Evolutionary conservation across 2,888 invertebrate species (phyloP).

Genomic region (Eristalis arbustorum): DNA sequence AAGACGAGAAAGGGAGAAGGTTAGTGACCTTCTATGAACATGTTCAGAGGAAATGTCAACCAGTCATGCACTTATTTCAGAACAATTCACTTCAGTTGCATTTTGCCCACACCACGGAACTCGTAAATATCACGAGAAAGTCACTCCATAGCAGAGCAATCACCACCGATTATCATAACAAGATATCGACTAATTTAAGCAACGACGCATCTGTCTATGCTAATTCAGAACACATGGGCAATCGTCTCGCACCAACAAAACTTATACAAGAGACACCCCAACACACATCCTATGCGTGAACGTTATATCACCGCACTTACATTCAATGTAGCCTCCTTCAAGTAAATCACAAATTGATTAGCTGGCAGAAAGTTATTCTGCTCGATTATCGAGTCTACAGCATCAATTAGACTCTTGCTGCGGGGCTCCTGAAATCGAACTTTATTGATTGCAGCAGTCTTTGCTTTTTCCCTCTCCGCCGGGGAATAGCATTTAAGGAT

Average conservation of each 20-base stretch:
- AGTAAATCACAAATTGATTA: conserved; percentile 75
- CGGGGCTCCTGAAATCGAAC: conserved; percentile 77
- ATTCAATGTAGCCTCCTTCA: conserved; percentile 73
- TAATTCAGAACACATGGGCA: neutral
- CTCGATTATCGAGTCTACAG: conserved; percentile 73
- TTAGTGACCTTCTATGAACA: no score
- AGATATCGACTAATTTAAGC: neutral
- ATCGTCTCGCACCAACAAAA: neutral
- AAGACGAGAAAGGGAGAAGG: neutral
- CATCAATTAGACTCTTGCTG: conserved; percentile 74
- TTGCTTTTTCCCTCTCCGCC: conserved; percentile 76
- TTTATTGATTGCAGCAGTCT: conserved; percentile 76
- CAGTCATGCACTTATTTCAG: no score
- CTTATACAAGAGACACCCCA: neutral
- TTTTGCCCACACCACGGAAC: neutral
- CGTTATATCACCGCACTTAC: conserved; percentile 72
- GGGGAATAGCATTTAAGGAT: conserved; percentile 76
- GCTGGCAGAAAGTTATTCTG: conserved; percentile 73
- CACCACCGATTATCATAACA: neutral
- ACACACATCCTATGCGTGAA: neutral
- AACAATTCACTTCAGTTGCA: neutral
- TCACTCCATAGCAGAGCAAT: neutral
- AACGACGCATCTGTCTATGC: neutral
- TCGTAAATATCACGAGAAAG: neutral
- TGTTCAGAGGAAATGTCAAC: no score